These are phyloP conservation scores for Phymanthus crucifer DNA, from an alignment of 92 coral and sea anemone species.

Conservation along the genomic window DNA sequence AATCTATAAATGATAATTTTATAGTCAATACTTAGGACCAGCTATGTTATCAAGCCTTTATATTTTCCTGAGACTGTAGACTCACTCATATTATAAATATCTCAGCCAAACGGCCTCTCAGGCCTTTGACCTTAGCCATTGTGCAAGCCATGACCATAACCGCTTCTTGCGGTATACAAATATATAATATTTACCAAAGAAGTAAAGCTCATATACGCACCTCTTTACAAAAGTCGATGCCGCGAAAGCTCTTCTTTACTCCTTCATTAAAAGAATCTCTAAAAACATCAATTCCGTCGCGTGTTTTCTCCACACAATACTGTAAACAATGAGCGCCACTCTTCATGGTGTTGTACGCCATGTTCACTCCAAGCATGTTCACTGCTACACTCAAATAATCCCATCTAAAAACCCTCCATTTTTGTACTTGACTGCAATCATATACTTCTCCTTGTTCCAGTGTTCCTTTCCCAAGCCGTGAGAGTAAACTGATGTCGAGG, in stretches of 20 bases:
- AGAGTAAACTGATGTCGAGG: not conserved
- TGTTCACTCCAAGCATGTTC: slow-evolving; percentile 21
- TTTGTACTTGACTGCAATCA: not conserved
- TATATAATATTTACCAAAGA: not conserved
- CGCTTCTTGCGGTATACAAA: not conserved
- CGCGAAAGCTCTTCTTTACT: slow-evolving; percentile 14
- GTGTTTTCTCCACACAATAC: slow-evolving; percentile 17
- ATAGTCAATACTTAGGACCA: no score
- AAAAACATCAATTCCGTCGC: slow-evolving; percentile 7
- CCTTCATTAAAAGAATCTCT: slow-evolving; percentile 21
- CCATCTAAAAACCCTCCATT: slow-evolving; percentile 8
- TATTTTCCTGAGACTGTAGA: not conserved
- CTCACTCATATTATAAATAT: not conserved
- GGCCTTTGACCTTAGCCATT: not conserved
- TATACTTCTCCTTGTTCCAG: not conserved
- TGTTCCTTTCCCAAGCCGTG: not conserved
- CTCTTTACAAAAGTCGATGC: slow-evolving; percentile 16
- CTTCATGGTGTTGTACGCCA: slow-evolving; percentile 12
- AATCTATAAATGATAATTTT: no score
- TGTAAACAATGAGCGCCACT: slow-evolving; percentile 29
- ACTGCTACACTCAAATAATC: slow-evolving; percentile 1
- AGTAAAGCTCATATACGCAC: slow-evolving; percentile 1
- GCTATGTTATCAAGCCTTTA: no score
- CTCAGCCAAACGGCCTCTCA: not conserved
- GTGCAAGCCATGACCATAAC: no score